Conservation (phyloP, 2,797 vertebrate genomes). For the Halcyon badia region DNA sequence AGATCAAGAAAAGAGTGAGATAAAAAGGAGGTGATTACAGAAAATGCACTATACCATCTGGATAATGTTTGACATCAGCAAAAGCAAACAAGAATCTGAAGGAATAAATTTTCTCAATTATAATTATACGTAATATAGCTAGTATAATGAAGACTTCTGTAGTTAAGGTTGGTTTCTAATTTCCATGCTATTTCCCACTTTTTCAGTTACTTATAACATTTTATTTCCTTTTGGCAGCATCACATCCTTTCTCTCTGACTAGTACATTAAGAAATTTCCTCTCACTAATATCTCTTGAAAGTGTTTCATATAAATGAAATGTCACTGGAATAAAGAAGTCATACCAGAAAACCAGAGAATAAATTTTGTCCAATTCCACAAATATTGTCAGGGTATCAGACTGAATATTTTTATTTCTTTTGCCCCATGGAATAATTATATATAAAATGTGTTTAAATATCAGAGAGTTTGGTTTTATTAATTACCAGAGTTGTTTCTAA, state of each 20-base stretch:
- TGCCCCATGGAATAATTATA: background rate
- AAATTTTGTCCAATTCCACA: background rate
- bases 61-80: constrained; percentile 38
- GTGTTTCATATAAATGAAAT: background rate
- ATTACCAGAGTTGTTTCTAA: background rate
- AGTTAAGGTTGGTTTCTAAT: background rate
- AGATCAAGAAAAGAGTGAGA: background rate
- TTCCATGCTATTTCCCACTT: background rate
- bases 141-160: background rate
- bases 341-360: background rate
- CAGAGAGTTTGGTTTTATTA: background rate
- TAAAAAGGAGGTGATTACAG: constrained; percentile 25
- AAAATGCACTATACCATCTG: constrained; percentile 38
- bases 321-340: background rate
- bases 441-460: background rate
- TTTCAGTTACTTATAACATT: background rate
- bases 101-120: background rate
- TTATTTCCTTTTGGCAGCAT: background rate
- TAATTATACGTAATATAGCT: background rate
- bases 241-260: background rate
- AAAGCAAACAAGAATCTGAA: constrained; percentile 49
- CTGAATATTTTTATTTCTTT: background rate
- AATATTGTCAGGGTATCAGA: background rate
- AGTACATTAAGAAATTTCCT: background rate
- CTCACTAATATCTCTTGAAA: background rate